A percentile compares a stretch with the other conserved stretches of the same genome.
Evolutionary conservation across 1,140 invertebrate species (phyloP).

Genomic region (Melipona quadrifasciata): DNA sequence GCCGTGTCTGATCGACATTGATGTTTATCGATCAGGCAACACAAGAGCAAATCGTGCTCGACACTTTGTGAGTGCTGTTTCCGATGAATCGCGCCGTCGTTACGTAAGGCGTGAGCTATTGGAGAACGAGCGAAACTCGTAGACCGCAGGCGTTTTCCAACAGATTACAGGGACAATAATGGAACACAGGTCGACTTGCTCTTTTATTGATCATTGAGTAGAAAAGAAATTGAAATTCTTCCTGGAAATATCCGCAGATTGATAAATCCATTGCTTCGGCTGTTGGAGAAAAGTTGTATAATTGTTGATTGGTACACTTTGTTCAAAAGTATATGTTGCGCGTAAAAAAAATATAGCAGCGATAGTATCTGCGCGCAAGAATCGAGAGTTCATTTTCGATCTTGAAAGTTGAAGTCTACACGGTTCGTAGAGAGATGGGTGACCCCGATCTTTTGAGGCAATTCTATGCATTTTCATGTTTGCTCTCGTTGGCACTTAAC

Average conservation of each 20-base stretch:
- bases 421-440: no score
- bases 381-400: no score
- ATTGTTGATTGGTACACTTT: neutral
- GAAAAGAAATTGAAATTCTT: neutral
- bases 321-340: no score
- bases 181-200: neutral
- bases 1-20: neutral
- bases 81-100: neutral
- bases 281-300: no score
- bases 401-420: no score
- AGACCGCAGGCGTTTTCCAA: neutral
- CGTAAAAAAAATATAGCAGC: no score
- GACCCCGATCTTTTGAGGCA: no score
- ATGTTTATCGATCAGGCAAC: neutral
- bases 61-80: neutral
- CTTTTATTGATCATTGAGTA: neutral
- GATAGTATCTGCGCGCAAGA: no score
- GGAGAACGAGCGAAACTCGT: neutral
- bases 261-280: neutral
- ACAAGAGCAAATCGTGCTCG: neutral
- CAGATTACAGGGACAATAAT: constrained; percentile 9
- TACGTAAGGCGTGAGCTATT: neutral
- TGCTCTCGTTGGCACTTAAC: no score
- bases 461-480: no score
- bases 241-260: neutral